Conservation (phyloP, 2,797 vertebrate genomes). For the Notamacropus eugenii region DNA sequence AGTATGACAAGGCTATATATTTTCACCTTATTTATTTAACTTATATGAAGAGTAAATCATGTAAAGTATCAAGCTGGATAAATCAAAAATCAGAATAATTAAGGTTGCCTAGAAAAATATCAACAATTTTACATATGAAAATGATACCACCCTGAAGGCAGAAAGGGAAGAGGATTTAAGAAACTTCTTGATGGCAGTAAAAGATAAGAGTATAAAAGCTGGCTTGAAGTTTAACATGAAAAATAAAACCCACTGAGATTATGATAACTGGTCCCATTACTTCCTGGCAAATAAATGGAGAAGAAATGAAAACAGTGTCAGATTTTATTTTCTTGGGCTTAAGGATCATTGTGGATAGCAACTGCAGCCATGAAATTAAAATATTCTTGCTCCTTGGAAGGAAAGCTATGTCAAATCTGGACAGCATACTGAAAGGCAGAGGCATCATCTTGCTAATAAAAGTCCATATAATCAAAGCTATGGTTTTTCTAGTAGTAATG, state of each 20-base stretch:
- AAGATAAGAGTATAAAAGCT: background rate
- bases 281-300: background rate
- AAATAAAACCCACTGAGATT: background rate
- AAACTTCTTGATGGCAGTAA: background rate
- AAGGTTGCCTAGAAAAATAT: background rate
- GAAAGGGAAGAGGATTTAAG: background rate
- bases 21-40: no score
- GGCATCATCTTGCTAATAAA: no score
- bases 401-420: no score
- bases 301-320: background rate
- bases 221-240: background rate
- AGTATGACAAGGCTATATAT: no score
- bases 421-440: no score
- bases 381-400: no score
- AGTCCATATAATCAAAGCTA: no score
- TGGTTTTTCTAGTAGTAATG: no score
- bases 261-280: background rate
- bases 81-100: no score
- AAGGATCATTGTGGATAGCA: background rate
- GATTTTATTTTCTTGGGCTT: background rate
- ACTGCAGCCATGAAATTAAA: no score
- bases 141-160: background rate
- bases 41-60: no score
- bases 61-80: no score
- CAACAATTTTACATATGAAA: background rate